Evolutionary conservation across 2,888 invertebrate species (phyloP).

Genomic region (Lasioglossum malachurum): DNA sequence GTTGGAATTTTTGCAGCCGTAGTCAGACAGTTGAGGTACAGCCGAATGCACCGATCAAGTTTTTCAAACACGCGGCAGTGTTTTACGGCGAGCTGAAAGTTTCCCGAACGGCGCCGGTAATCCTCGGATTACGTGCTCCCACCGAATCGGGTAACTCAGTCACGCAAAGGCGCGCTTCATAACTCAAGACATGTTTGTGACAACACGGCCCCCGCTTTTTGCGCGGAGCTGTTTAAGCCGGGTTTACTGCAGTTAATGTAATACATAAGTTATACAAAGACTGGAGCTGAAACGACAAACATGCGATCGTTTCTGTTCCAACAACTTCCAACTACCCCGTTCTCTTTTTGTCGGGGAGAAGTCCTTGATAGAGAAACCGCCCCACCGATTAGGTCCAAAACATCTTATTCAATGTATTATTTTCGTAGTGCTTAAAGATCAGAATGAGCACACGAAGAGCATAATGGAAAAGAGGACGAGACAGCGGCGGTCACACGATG

Average conservation of each 20-base stretch:
- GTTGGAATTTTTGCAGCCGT: neutral
- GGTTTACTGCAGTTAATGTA: constrained; percentile 1
- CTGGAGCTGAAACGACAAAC: neutral
- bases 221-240: neutral
- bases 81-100: neutral
- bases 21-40: neutral
- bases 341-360: neutral
- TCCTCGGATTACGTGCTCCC: constrained; percentile 8
- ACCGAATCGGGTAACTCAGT: constrained; percentile 9
- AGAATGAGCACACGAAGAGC: too few species aligned
- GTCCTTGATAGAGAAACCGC: neutral
- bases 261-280: constrained; percentile 6
- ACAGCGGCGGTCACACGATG: too few species aligned
- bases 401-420: neutral
- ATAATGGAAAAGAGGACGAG: too few species aligned
- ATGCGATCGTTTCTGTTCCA: neutral
- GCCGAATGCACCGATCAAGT: neutral
- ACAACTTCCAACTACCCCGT: neutral
- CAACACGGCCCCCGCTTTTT: constrained; percentile 2
- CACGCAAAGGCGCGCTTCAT: constrained; percentile 10
- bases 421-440: too few species aligned
- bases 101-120: neutral
- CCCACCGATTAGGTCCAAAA: neutral
- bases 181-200: constrained; percentile 13
- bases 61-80: constrained; percentile 2